These are phyloP conservation scores for Notolepis coatsorum DNA, from an alignment of 2,797 vertebrate genomes.

Conservation along the genomic window DNA sequence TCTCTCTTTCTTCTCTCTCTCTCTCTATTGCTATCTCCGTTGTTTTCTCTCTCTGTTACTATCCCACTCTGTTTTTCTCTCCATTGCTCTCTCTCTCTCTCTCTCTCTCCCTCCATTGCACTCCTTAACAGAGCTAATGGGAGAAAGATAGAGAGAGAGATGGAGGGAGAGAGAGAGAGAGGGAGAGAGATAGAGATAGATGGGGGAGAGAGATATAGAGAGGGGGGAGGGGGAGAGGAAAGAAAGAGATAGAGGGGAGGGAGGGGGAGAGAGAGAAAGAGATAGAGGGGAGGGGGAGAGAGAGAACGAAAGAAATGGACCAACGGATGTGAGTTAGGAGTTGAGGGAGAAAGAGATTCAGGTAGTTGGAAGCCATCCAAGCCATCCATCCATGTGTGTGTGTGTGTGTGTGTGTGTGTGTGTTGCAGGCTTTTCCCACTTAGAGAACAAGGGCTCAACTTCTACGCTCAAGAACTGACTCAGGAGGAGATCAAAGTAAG, in stretches of 20 bases:
- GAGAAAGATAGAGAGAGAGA: background rate
- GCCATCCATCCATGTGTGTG: background rate
- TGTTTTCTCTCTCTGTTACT: background rate
- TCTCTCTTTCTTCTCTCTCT: background rate
- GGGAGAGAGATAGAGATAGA: background rate
- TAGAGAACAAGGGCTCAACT: slow-evolving; percentile 98
- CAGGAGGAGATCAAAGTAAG: slow-evolving; percentile 98
- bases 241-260: background rate
- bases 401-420: too few relatives aligned
- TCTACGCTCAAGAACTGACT: slow-evolving; percentile 98
- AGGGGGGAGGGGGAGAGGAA: background rate
- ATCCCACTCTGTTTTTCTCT: background rate
- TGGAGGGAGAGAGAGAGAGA: background rate
- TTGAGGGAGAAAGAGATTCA: background rate
- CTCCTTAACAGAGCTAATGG: background rate
- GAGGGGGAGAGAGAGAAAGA: background rate
- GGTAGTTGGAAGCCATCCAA: background rate
- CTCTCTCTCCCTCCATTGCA: background rate
- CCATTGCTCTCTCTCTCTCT: background rate
- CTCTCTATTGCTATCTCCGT: background rate
- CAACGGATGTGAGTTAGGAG: background rate
- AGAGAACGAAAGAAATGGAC: background rate
- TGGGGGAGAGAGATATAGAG: slow-evolving; percentile 2
- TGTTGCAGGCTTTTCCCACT: slow-evolving; percentile 94
- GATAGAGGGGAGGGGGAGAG: background rate